phyloP scores from a whole-genome alignment of 2,888 invertebrate species.

The Eupithecia centaureata region DNA sequence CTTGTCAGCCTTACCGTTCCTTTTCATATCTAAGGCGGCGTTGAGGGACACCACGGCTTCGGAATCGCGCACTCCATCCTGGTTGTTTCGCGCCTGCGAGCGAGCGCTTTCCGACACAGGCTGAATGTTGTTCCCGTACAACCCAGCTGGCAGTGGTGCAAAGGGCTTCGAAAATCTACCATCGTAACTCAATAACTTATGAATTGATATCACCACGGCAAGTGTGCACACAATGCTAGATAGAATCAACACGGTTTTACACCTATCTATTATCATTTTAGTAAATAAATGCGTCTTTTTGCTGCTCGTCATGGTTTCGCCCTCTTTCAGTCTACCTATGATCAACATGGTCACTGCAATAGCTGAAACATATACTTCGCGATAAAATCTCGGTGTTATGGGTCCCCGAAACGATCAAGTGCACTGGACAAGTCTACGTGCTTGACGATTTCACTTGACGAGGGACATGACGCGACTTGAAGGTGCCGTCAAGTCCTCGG shows the following conservation, averaged over 20 bases:
- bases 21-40: constrained; percentile 93
- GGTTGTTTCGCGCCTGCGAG: constrained; percentile 47
- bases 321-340: constrained; percentile 66
- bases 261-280: constrained; percentile 74
- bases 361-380: constrained; percentile 51
- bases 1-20: constrained; percentile 92
- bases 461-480: too few species aligned
- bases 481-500: too few species aligned
- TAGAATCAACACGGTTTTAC: constrained; percentile 73
- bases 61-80: constrained; percentile 67
- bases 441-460: too few species aligned
- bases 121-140: constrained; percentile 73
- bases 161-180: constrained; percentile 72
- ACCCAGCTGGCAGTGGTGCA: constrained; percentile 72
- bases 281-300: constrained; percentile 58
- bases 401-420: too few species aligned
- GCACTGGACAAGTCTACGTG: too few species aligned
- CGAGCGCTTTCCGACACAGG: constrained; percentile 57
- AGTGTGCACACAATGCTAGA: constrained; percentile 76
- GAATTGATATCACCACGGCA: constrained; percentile 72
- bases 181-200: constrained; percentile 70
- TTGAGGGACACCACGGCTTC: constrained; percentile 94
- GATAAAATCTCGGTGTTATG: constrained; percentile 59
- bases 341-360: constrained; percentile 67
- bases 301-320: constrained; percentile 69